Conservation (phyloP, 1,140 invertebrate species). For the Trachelipus rathkii region DNA sequence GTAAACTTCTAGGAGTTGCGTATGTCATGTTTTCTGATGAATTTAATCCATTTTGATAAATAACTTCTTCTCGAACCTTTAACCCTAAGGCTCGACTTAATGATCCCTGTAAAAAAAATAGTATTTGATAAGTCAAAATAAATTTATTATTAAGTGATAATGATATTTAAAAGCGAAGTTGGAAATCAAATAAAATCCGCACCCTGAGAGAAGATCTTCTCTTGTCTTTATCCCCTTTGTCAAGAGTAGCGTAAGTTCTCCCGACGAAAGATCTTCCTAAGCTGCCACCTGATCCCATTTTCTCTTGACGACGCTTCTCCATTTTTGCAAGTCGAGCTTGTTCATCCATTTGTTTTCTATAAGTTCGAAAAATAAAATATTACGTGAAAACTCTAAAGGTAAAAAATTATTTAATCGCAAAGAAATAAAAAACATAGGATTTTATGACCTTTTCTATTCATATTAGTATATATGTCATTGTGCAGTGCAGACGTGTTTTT, state of each 20-base stretch:
- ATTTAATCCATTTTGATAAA: slow-evolving; percentile 34
- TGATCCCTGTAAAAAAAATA: slow-evolving; percentile 61
- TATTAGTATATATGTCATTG: too few relatives aligned
- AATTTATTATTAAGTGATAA: not conserved
- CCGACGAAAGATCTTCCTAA: slow-evolving; percentile 55
- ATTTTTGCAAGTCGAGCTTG: slow-evolving; percentile 56
- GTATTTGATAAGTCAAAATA: not conserved
- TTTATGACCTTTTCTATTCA: too few relatives aligned
- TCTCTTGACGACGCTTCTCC: slow-evolving; percentile 53
- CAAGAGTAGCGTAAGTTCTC: slow-evolving; percentile 49
- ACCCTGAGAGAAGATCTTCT: slow-evolving; percentile 44
- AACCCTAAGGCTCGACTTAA: slow-evolving; percentile 68
- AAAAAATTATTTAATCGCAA: too few relatives aligned
- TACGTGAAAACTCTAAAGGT: too few relatives aligned
- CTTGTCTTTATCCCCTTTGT: slow-evolving; percentile 43
- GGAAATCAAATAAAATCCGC: not conserved
- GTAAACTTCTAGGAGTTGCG: slow-evolving; percentile 48
- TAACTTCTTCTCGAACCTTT: slow-evolving; percentile 49
- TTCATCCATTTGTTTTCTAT: slow-evolving; percentile 63
- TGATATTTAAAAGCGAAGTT: too few relatives aligned
- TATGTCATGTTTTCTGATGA: slow-evolving; percentile 41
- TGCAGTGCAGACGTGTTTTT: too few relatives aligned
- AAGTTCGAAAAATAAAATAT: slow-evolving; percentile 46
- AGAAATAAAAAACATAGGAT: too few relatives aligned
- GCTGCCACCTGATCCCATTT: slow-evolving; percentile 55